phyloP scores from a whole-genome alignment of 2,113 vertebrate genomes.

The Ailuropoda melanoleuca region DNA sequence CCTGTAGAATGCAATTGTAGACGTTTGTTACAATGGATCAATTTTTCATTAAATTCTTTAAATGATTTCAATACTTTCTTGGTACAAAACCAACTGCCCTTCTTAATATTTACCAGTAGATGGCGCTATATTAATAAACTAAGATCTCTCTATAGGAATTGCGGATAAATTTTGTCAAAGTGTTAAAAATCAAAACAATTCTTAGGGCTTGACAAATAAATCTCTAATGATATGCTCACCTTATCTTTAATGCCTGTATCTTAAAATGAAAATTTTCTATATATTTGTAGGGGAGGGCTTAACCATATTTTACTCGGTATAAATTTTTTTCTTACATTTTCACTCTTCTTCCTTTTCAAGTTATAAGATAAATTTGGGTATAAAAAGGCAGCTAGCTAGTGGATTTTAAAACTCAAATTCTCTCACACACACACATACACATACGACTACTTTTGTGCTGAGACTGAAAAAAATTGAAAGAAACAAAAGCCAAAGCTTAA shows the following conservation, averaged over 20 bases:
- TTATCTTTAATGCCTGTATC: constrained; percentile 41
- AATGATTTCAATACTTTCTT: constrained; percentile 77
- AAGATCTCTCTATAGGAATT: constrained; percentile 47
- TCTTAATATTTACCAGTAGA: constrained; percentile 82
- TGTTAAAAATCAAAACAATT: constrained; percentile 53
- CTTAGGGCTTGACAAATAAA: background rate
- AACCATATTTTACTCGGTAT: constrained; percentile 27
- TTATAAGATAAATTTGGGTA: background rate
- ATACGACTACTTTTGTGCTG: background rate
- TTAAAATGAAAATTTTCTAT: constrained; percentile 33
- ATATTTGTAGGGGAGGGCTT: background rate
- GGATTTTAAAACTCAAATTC: background rate
- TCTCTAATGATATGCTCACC: constrained; percentile 35
- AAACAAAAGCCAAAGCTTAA: background rate
- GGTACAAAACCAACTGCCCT: constrained; percentile 36
- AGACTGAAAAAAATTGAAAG: background rate
- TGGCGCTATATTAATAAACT: constrained; percentile 84
- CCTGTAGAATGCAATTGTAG: constrained; percentile 68
- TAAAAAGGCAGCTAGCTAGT: background rate
- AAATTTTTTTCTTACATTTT: constrained; percentile 50
- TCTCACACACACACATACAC: background rate
- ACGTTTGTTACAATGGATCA: constrained; percentile 75
- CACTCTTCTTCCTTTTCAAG: background rate
- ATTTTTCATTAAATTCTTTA: constrained; percentile 83
- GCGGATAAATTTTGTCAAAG: constrained; percentile 26